Percentiles rank a stretch among this genome's conserved stretches.
Conservation (phyloP, 2,113 vertebrate species). For the Xenopus tropicalis region UCB_Xtro_10.0 CM004445.2:139284501-139285000, state of each 20-base stretch:
- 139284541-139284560: conserved; percentile 90
- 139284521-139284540: conserved; percentile 85
- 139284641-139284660: conserved; percentile 85
- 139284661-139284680: conserved; percentile 93
- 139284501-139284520: conserved; percentile 69
- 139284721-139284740: background rate
- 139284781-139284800: too few relatives aligned
- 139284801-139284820: background rate
- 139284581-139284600: conserved; percentile 88
- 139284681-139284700: conserved; percentile 53
- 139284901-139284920: background rate
- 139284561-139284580: conserved; percentile 85
- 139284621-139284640: conserved; percentile 96
- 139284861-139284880: fast-evolving
- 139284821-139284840: background rate
- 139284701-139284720: background rate
- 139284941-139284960: background rate
- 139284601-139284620: conserved; percentile 80
- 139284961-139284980: fast-evolving
- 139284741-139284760: fast-evolving
- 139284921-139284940: fast-evolving
- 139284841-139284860: background rate
- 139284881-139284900: background rate
- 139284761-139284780: background rate
- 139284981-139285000: background rate